Base-by-base conservation (phyloP, 2,113 vertebrate species). In the Brienomyrus brachyistius region DNA sequence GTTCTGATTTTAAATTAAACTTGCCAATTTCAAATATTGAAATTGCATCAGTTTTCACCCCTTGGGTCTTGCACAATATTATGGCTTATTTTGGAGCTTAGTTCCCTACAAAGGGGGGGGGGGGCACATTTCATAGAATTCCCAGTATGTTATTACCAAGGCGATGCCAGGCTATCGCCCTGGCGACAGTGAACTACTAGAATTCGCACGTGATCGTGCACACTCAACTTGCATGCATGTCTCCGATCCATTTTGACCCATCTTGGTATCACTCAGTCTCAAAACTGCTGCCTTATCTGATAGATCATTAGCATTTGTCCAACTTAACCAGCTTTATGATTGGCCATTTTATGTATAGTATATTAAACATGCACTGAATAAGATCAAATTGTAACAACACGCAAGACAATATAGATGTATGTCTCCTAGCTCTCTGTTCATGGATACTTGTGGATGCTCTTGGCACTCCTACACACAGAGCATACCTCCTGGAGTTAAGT, bases 1-100 rank as follows among this genome's bases (percentile, higher is more conserved):
- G 96, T 96, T 97, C 97, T 96, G 96, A 96, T 97, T 98, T 97
- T 97, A 98, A 98, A 98, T 98, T 98, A 98, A 98, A 98, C 97
- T 97, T 97, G 96, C 96, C 97, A 96, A 97, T 98, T 98, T 98
- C 97, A 98, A 96, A 99, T 98, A 98, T 97, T 97, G 96, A 98
- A 99, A 99, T 99, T 96, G 97, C 96, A 97, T 97, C 96, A 95
- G 95, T 96, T 96, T 96, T 96, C 96, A 96, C 96, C 97, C 97
- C 96, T 97, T 96, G 94, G 97, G 97, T 96, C 96, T 96, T 96
- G 95, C 95, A 96, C 96, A 97, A 97, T 98, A 97, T 98, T 97
- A 96, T 95, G 93, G 96, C 96, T 96, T 95, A 95, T 95, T 96
- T 96, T 96, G 95, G 91, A 95, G 93, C 96, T 97, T 97, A 96